Evolutionary conservation across 2,888 invertebrate genomes (phyloP), one percentile per base, ranked within the genome.

Genomic region (Drosophila borealis): DNA sequence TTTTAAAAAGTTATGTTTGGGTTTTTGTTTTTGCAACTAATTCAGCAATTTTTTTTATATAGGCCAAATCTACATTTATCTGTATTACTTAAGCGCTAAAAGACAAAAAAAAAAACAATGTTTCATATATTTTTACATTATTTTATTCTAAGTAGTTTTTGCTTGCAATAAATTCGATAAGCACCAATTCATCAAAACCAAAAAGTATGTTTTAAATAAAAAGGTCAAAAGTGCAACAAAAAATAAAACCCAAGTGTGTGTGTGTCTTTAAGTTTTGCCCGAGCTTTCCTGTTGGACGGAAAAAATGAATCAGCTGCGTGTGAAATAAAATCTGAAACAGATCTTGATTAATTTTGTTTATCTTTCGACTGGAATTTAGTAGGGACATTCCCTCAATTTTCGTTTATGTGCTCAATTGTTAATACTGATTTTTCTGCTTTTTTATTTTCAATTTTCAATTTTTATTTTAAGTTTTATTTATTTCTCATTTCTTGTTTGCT

Each of bases 101-200:
- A 49, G 64, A 78, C 33, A 49, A 70, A 51, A 64, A 60, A 64
- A 68, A 60, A 53, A 4, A 29, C 29, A 8, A 29, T 39, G 41
- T 53, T 25, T 56, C 29, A 44, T 63, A 57, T 68, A 50, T 64
- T 67, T 72, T 41, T 76, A 61, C 62, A 70, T 17, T 56, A 42
- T 3, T 44, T 48, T 69, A 51, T 25, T 25, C 69, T 69, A 69
- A 44, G 36, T 70, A 69, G 53, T 70, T 51, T 59, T 60, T 13
- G 61, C 46, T 72, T 80, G 83, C 89, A 89, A 90, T 89, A 88
- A 89, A 89, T 90, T 89, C 90, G 90, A 86, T 89, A 89, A 89
- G 90, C 88, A 89, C 90, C 88, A 90, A 90, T 89, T 86, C 64
- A 89, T 84, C 53, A 75, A 79, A 76, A 54, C 17, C n/a, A 59